Evolutionary conservation across 2,113 vertebrate genomes (phyloP), one percentile per base, ranked within the genome.

Genomic region (Cygnus buccinator): DNA sequence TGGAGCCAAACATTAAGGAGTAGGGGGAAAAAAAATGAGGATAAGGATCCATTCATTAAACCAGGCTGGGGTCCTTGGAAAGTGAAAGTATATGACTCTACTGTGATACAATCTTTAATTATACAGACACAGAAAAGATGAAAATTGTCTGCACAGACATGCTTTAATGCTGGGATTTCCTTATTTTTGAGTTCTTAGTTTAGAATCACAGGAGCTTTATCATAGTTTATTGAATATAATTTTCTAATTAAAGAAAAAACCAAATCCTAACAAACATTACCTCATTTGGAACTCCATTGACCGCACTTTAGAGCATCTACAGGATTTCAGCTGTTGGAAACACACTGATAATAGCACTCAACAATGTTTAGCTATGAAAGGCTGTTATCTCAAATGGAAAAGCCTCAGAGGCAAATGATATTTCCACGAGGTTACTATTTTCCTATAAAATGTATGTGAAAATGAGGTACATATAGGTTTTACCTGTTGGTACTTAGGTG

Each of bases 1-100:
- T 87, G 78, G 71, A 94, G 84, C 23, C 87, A 95, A 84, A 85
- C 10, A 18, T 62, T 70, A 91, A 84, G 48, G 15, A 63, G 2
- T 52, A 59, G 2, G 25, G 12, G 14, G 0, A 3, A 23, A 61
- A 39, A 39, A 44, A 46, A 28, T 2, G 12, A 57, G 52, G 52
- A 39, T 73, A 82, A 94, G 9, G 39, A 87, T 58, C 44, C 87
- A 31, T 70, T 96, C 19, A 85, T 93, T 89, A 94, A 94, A 73
- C 3, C 9, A 76, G 33, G n/a, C 58, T 76, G 58, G 22, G 6
- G 1, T 50, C 48, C 66, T 70, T 94, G 66, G 62, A 79, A 87
- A 95, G 75, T 37, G 7, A 55, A 95, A 82, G 19, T 54, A 26
- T 85, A 6, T 85, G 35, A 82, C 31, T 83, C 15, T 54, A 2